Conservation (phyloP, 2,113 vertebrate genomes). For the Oncorhynchus keta region DNA sequence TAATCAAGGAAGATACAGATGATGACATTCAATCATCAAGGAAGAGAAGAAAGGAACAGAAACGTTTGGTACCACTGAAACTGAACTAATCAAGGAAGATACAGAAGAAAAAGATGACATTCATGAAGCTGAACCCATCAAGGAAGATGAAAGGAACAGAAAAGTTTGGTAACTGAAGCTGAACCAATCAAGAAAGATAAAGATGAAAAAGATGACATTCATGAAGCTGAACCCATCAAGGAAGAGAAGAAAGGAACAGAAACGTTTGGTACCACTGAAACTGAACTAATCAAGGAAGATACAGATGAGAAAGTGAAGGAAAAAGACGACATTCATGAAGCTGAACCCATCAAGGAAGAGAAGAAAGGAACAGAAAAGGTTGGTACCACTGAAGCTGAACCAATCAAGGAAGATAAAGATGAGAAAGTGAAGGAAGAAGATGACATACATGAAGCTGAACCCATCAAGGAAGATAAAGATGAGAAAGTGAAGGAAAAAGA, state of each 20-base stretch:
- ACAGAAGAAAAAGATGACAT: no score
- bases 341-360: no score
- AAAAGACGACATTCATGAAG: neutral
- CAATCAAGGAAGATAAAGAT: neutral
- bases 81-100: neutral
- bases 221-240: no score
- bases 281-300: slow-evolving; percentile 8
- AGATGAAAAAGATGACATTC: slow-evolving; percentile 13
- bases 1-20: no score
- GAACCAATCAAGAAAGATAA: neutral
- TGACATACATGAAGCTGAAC: neutral
- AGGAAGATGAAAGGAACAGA: no score
- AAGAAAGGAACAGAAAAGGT: no score
- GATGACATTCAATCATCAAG: no score
- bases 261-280: no score
- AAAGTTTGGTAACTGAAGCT: no score
- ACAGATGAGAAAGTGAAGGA: neutral
- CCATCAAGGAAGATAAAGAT: neutral
- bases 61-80: no score
- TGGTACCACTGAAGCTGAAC: neutral
- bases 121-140: slow-evolving; percentile 4
- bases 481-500: neutral
- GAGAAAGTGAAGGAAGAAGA: neutral
- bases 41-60: no score
- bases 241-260: no score